Evolutionary conservation across 2,113 vertebrate species (phyloP), one percentile per base, ranked within the genome.

Genomic region (Sceloporus undulatus): DNA sequence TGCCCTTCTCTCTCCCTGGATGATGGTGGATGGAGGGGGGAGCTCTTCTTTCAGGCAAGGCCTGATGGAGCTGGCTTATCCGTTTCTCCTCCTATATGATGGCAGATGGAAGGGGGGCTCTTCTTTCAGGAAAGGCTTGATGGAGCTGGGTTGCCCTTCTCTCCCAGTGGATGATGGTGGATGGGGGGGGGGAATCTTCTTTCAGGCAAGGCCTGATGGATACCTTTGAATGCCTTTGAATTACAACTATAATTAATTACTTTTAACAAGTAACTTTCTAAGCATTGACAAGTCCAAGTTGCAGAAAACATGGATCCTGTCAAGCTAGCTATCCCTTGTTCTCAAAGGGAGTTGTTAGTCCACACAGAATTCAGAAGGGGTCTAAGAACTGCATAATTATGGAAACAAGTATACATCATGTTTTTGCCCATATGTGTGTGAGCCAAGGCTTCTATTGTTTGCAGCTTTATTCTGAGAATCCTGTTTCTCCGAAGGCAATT

Each of bases 391-490:
- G 71, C 29, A 23, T 73, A 73, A 76, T 86, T 82, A 29, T 82
- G 79, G 79, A 54, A 82, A 88, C 25, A 48, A 40, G 38, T 85
- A n/a, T 23, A 21, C 18, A 25, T 38, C 79, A 29, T 73, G 25
- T 56, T 79, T 85, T 68, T 66, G 54, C 27, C 40, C 48, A 71
- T 9, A 40, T 42, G 54, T 78, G 29, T 1, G 18, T 42, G 65
- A 78, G 75, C 80, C 42, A 54, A 89, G 40, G 75, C 82, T 82
- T 89, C 40, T 86, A 84, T 83, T 79, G 80, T 84, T 79, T 86
- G 73, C 65, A 5, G 25, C 38, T 83, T 83, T 19, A n/a, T 74
- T 86, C 88, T 83, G 76, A 59, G 84, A 88, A 83, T 29, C 18
- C 66, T 79, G 29, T 34, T 84, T 34, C 40, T 74, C 73, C 79